phyloP scores from a whole-genome alignment of 1,140 invertebrate genomes.

The Teleopsis dalmanni region DNA sequence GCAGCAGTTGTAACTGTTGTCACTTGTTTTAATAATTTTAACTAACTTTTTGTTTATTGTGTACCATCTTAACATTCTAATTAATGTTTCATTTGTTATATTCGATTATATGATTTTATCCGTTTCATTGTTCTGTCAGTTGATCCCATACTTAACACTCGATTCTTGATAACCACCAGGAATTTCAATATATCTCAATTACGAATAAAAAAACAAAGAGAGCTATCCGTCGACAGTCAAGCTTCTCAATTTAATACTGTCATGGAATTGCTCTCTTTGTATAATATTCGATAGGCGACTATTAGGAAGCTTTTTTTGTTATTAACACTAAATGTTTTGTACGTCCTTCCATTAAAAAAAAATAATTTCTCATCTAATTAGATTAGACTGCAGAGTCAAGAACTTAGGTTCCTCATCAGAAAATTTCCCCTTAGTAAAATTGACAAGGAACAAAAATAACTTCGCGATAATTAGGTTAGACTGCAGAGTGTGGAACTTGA shows the following conservation, averaged over 20 bases:
- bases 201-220: slow-evolving; percentile 54
- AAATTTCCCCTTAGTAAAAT: no score
- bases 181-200: not conserved
- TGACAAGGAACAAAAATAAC: no score
- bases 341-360: no score
- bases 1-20: slow-evolving; percentile 15
- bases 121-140: not conserved
- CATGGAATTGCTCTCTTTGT: slow-evolving; percentile 63
- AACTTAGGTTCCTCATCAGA: no score
- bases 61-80: not conserved
- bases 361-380: no score
- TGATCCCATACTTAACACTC: no score
- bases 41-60: not conserved
- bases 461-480: no score
- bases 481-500: no score
- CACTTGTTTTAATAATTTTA: not conserved
- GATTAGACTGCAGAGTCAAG: no score
- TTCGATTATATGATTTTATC: not conserved
- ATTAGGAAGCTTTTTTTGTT: no score
- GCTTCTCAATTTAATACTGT: slow-evolving; percentile 50
- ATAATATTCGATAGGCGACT: slow-evolving; percentile 44
- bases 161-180: no score
- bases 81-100: not conserved
- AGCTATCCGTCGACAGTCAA: slow-evolving; percentile 61
- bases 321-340: slow-evolving; percentile 8